Evolutionary conservation across 1,140 invertebrate species (phyloP), one percentile per base, ranked within the genome.

Genomic region (Cydia splendana): DNA sequence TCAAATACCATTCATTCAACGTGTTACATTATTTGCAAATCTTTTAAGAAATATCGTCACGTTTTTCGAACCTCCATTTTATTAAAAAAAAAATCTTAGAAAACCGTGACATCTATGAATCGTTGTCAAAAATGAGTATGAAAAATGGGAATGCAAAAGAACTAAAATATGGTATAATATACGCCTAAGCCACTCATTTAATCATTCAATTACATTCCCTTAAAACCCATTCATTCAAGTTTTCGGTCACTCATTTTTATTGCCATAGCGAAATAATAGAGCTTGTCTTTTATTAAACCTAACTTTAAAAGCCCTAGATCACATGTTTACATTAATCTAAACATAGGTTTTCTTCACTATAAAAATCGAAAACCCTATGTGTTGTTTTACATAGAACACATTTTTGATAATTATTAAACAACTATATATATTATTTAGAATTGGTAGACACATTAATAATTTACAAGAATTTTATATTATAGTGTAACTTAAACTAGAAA

Each of bases 191-290:
- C 12, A 75, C 62, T 48, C 20, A 30, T 12, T 24, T 71, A 18
- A 53, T 30, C 77, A 78, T 75, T 78, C 38, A 48, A 38, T 75
- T 69, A 78, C 77, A 75, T 77, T 75, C 57, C 57, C 20, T 24
- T 62, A 9, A 18, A 24, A 24, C 34, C 34, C 67, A 71, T 71
- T 45, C 67, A 18, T 42, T 71, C 67, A 42, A 20, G 34, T 69
- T 18, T 69, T 13, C 65, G 38, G 45, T 71, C 34, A 38, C 30
- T 42, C 67, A 69, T 71, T 38, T 71, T 71, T 71, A 71, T 71
- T 71, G 67, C 67, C 67, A 38, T 71, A 71, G 67, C 67, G 30
- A 71, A 67, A 67, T 67, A 65, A 65, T 24, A 28, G 65, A 38
- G n/a, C 67, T 71, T 42, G 67, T 71, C 67, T 71, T 71, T 71